Evolutionary conservation across 1,140 invertebrate species (phyloP).

Genomic region (Drosophila murphyi): DNA sequence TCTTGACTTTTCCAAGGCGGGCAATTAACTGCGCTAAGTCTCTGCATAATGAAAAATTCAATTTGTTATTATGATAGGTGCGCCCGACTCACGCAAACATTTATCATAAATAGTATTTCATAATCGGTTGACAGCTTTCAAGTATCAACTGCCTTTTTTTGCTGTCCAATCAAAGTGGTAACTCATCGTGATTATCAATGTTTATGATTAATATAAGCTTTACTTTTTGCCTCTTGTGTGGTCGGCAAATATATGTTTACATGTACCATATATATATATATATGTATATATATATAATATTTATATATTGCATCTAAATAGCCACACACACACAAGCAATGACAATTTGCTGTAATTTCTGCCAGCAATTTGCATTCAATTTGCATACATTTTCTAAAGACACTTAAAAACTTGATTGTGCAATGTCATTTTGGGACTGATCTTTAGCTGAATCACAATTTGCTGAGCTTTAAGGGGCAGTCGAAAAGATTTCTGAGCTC

Average conservation of each 20-base stretch:
- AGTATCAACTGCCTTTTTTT: slow-evolving; percentile 14
- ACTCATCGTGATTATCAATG: slow-evolving; percentile 29
- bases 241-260: not conserved
- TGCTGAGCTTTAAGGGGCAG: not conserved
- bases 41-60: slow-evolving; percentile 10
- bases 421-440: not conserved
- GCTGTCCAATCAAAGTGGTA: slow-evolving; percentile 21
- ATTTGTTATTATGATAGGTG: slow-evolving; percentile 26
- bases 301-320: not conserved
- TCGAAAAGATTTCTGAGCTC: too few species aligned
- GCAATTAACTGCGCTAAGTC: slow-evolving; percentile 30
- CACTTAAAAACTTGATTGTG: slow-evolving; percentile 11
- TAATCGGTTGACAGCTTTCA: slow-evolving; percentile 40
- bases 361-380: slow-evolving; percentile 34
- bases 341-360: slow-evolving; percentile 33
- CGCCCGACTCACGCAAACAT: slow-evolving; percentile 31
- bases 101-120: slow-evolving; percentile 27
- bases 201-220: slow-evolving; percentile 16
- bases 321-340: not conserved
- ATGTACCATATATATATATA: too few species aligned
- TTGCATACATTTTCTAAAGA: slow-evolving; percentile 22
- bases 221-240: slow-evolving; percentile 23
- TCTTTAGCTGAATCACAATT: not conserved
- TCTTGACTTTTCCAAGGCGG: slow-evolving; percentile 1
- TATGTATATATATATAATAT: too few species aligned